A percentile compares a stretch with the other conserved stretches of the same genome.
Evolutionary conservation across 2,797 vertebrate species (phyloP).

Genomic region (Lycodopsis pacificus): DNA sequence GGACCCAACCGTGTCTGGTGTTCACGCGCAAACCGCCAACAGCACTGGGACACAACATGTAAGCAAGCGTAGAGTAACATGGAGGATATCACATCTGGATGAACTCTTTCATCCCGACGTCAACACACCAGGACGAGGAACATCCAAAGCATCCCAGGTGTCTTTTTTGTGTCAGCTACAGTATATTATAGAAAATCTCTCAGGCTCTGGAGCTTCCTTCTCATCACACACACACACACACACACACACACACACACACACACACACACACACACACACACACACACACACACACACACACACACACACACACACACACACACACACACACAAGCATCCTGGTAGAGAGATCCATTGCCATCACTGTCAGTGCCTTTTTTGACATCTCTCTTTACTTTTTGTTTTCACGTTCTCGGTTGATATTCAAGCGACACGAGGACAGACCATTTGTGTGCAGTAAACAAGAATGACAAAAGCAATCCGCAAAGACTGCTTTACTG

Average conservation of each 20-base stretch:
- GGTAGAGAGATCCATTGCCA: constrained; percentile 29
- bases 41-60: constrained; percentile 19
- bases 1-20: constrained; percentile 4
- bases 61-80: constrained; percentile 34
- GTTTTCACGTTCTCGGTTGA: constrained; percentile 32
- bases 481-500: constrained; percentile 28
- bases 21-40: constrained; percentile 13
- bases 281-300: not conserved
- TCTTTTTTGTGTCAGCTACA: constrained; percentile 3
- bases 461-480: constrained; percentile 29
- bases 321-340: not conserved
- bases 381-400: constrained; percentile 32
- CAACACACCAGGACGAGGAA: constrained; percentile 1
- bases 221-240: constrained; percentile 23
- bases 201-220: not conserved
- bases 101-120: constrained; percentile 18
- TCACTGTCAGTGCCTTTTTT: constrained; percentile 31
- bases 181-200: constrained; percentile 15
- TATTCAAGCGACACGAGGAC: constrained; percentile 33
- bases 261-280: no score
- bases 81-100: constrained; percentile 27
- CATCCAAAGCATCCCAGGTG: constrained; percentile 3
- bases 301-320: no score
- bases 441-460: constrained; percentile 28
- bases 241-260: no score